A percentile compares a stretch with the other conserved stretches of the same genome.
Conservation (phyloP, 2,113 vertebrate species). For the Corvus moneduloides region DNA sequence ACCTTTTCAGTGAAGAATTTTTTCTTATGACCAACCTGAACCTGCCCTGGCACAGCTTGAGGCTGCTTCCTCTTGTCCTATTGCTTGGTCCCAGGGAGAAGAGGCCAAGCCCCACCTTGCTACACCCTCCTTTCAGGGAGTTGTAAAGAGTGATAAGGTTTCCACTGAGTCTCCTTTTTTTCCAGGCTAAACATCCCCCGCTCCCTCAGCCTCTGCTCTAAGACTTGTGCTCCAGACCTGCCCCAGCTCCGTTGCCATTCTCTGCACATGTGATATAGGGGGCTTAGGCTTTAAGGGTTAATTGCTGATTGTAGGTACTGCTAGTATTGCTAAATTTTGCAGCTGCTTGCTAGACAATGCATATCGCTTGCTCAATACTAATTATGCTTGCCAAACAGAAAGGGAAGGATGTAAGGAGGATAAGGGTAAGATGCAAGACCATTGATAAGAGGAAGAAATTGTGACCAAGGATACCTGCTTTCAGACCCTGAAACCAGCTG, state of each 20-base stretch:
- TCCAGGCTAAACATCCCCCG: background rate
- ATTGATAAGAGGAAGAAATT: no score
- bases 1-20: background rate
- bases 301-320: no score
- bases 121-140: background rate
- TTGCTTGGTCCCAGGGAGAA: background rate
- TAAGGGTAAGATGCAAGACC: no score
- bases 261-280: background rate
- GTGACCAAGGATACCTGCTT: no score
- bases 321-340: no score
- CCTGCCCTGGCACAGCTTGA: background rate
- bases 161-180: background rate
- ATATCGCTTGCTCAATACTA: no score
- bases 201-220: background rate
- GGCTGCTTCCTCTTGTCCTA: background rate
- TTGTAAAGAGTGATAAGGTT: background rate
- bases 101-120: background rate
- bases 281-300: no score
- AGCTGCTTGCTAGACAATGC: no score
- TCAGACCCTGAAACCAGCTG: no score
- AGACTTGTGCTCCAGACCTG: no score
- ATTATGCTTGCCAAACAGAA: no score
- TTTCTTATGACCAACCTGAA: background rate
- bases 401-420: no score
- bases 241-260: background rate